Percentiles rank a stretch among this genome's conserved stretches.
Evolutionary conservation across 1,140 invertebrate genomes (phyloP).

Genomic region (Lepidurus arcticus): DNA sequence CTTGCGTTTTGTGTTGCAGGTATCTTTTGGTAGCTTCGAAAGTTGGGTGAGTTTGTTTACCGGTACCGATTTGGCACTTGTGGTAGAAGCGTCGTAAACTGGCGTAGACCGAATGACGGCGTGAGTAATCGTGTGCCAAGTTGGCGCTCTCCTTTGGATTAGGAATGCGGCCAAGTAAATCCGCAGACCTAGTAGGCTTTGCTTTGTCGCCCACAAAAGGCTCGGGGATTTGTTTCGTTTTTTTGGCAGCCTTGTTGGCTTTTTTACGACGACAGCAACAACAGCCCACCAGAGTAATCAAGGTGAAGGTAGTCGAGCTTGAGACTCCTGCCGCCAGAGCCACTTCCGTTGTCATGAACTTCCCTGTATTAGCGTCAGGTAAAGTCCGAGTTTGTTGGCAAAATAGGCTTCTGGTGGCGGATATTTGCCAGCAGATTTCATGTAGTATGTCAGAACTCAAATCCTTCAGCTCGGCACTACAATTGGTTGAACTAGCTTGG

Average conservation of each 20-base stretch:
- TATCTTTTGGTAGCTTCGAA: constrained; percentile 1
- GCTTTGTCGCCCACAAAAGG: neutral
- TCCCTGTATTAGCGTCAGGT: neutral
- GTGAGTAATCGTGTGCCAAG: neutral
- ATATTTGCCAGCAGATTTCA: constrained; percentile 27
- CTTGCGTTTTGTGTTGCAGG: neutral
- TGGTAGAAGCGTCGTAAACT: constrained; percentile 2
- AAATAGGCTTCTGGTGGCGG: neutral
- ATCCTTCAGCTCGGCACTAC: neutral
- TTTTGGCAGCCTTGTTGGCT: constrained; percentile 30
- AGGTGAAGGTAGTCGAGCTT: constrained; percentile 30
- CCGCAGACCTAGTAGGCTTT: neutral
- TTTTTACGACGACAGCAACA: constrained; percentile 32
- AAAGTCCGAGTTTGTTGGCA: constrained; percentile 34
- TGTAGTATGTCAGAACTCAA: constrained; percentile 27
- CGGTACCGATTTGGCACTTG: neutral
- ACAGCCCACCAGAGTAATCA: constrained; percentile 34
- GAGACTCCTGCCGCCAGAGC: constrained; percentile 34
- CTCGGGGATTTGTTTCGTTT: neutral
- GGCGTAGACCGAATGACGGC: neutral
- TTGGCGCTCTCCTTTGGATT: too few relatives aligned
- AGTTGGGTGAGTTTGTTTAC: neutral
- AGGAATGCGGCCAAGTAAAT: neutral
- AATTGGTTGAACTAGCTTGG: neutral
- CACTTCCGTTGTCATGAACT: constrained; percentile 32